Conservation (phyloP, 2,113 vertebrate species). For the Falco punctatus region DNA sequence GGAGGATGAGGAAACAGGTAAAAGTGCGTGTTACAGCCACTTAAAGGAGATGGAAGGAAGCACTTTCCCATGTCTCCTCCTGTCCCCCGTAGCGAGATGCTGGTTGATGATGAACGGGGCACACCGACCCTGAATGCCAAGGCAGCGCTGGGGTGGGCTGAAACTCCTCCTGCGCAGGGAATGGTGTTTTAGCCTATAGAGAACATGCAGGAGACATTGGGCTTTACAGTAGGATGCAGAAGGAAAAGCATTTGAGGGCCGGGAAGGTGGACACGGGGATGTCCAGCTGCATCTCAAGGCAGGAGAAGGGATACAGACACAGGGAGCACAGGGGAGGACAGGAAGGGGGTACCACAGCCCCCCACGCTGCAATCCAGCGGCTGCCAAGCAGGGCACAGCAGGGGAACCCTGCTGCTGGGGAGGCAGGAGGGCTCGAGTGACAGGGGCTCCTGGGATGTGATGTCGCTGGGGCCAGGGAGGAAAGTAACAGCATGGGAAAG, state of each 20-base stretch:
- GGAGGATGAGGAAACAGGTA: not conserved
- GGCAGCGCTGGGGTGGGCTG: not conserved
- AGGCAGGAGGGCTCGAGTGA: not conserved
- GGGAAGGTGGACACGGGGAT: not conserved
- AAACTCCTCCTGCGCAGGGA: not conserved
- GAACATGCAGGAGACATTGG: rapidly evolving
- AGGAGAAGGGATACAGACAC: not conserved
- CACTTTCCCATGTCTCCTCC: not conserved
- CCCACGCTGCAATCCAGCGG: rapidly evolving
- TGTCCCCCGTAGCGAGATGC: rapidly evolving
- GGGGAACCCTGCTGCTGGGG: rapidly evolving
- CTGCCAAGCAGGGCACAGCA: not conserved
- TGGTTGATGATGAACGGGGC: not conserved
- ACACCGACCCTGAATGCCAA: not conserved
- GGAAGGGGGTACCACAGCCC: not conserved
- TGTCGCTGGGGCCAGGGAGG: not conserved
- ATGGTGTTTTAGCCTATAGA: rapidly evolving
- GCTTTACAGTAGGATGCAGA: not conserved
- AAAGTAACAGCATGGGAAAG: not conserved
- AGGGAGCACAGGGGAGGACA: not conserved
- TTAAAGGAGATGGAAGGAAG: not conserved
- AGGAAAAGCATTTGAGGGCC: not conserved
- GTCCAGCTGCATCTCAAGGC: rapidly evolving
- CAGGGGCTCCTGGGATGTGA: not conserved
- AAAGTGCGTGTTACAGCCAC: not conserved